Percentiles rank a stretch among this genome's conserved stretches.
phyloP scores from a whole-genome alignment of 2,113 vertebrate species.

The Datnioides undecimradiatus region DNA sequence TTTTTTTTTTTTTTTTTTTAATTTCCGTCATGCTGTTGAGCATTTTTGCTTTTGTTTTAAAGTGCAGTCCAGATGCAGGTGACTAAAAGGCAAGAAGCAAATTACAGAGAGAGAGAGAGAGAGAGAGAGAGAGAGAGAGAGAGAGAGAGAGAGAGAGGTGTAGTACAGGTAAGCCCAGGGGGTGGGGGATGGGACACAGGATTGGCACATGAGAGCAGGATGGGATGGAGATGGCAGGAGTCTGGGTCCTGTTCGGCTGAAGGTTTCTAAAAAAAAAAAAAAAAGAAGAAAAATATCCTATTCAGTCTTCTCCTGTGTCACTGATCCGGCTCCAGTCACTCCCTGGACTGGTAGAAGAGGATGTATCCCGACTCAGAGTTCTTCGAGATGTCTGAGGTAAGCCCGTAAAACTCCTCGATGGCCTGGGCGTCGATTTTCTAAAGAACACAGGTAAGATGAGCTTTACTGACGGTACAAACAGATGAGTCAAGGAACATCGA shows the following conservation, averaged over 20 bases:
- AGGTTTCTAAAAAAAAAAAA: constrained; percentile 27
- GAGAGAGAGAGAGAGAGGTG: constrained; percentile 21
- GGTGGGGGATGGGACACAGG: constrained; percentile 29
- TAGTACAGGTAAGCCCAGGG: constrained; percentile 46
- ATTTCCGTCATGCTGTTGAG: constrained; percentile 37
- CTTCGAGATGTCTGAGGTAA: constrained; percentile 99
- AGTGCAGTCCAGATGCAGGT: constrained; percentile 87
- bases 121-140: constrained; percentile 16
- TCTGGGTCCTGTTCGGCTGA: constrained; percentile 39
- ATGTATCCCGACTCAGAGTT: constrained; percentile 99
- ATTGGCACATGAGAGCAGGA: constrained; percentile 71
- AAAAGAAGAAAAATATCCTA: constrained; percentile 6
- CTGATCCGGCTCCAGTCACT: constrained; percentile 81
- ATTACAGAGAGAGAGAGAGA: constrained; percentile 35
- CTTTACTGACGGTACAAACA: constrained; percentile 5
- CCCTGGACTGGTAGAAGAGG: constrained; percentile 98
- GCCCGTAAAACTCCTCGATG: constrained; percentile 98
- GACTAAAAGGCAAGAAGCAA: constrained; percentile 62
- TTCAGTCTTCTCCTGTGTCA: constrained; percentile 24
- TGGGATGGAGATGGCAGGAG: constrained; percentile 24
- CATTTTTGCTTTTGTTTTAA: constrained; percentile 78
- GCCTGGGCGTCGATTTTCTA: constrained; percentile 99
- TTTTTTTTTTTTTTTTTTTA: too few relatives aligned
- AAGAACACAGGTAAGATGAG: not conserved
- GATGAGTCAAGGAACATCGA: constrained; percentile 23